Base-by-base conservation (phyloP, 2,888 invertebrate species). In the Piscicola geometra region DNA sequence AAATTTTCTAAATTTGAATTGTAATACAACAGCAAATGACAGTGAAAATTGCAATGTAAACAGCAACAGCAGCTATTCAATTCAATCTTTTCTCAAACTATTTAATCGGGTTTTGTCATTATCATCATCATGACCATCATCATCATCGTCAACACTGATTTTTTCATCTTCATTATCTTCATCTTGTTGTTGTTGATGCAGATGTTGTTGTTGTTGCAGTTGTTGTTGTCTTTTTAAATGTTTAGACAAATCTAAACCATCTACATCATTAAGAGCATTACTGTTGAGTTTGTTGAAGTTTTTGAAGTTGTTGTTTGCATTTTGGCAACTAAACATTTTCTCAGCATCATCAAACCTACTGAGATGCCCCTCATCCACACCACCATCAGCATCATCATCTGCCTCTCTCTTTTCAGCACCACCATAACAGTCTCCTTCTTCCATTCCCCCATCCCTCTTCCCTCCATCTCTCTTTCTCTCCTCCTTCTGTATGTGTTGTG, bases 401-500 rank as follows among this genome's bases (percentile, higher is more conserved):
- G 30, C n/a, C 30, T 12, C 28, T 9, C 35, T 68, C 3, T 32
- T 32, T 68, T n/a, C n/a, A n/a, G n/a, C n/a, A n/a, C n/a, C n/a
- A n/a, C n/a, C n/a, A n/a, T 68, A 32, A 33, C 35, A 28, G 33
- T 25, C n/a, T 9, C 15, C 9, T 64, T 9, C 66, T 25, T 64
- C 25, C 25, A 15, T n/a, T 28, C 66, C n/a, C n/a, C 66, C 66
- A 64, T 64, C 66, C 66, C 9, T 64, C 66, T 28, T 25, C 30
- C 25, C 66, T 64, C 66, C 66, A 64, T 64, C 66, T 25, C 12
- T n/a, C 25, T 25, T 25, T 30, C 25, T 35, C 25, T 28, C 52
- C 1, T 47, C 56, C 0, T n/a, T 25, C 12, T 72, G 5, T 5
- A 73, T n/a, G 69, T 97, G 96, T 84, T 96, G 95, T 0, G 95